Percentiles rank a stretch among this genome's conserved stretches.
Conservation (phyloP, 2,113 vertebrate species). For the Labeo rohita region DNA sequence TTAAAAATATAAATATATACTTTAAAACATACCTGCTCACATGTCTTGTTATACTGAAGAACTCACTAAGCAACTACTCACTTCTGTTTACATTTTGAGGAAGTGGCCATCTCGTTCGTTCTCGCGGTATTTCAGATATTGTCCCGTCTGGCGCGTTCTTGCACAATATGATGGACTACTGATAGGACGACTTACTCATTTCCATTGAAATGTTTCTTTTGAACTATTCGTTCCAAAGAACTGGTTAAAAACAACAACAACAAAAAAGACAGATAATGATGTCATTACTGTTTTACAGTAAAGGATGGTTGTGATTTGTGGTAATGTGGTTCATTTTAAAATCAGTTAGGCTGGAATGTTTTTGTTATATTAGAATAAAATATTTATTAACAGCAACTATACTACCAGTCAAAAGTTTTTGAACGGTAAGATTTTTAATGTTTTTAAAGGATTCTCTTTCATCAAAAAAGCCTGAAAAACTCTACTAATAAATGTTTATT, state of each 20-base stretch:
- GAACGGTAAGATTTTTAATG: no score
- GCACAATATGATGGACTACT: not conserved
- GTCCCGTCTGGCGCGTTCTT: not conserved
- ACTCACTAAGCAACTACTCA: not conserved
- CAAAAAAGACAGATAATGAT: not conserved
- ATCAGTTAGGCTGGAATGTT: not conserved
- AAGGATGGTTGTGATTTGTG: not conserved
- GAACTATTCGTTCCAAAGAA: not conserved
- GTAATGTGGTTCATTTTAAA: not conserved
- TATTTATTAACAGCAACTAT: not conserved
- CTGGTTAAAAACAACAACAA: not conserved
- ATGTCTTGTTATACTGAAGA: constrained; percentile 4
- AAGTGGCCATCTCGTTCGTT: constrained; percentile 61
- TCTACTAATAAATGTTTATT: no score
- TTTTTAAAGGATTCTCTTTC: no score
- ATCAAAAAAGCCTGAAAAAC: no score
- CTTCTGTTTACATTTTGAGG: constrained; percentile 73
- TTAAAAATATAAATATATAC: not conserved
- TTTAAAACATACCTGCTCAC: constrained; percentile 35
- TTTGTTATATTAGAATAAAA: not conserved
- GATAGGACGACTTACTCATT: not conserved
- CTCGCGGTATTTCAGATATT: constrained; percentile 63
- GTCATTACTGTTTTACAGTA: not conserved
- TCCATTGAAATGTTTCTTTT: not conserved
- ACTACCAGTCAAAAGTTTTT: no score